These are phyloP conservation scores for Tetragonula carbonaria DNA, from an alignment of 2,888 invertebrate species.

Conservation along the genomic window DNA sequence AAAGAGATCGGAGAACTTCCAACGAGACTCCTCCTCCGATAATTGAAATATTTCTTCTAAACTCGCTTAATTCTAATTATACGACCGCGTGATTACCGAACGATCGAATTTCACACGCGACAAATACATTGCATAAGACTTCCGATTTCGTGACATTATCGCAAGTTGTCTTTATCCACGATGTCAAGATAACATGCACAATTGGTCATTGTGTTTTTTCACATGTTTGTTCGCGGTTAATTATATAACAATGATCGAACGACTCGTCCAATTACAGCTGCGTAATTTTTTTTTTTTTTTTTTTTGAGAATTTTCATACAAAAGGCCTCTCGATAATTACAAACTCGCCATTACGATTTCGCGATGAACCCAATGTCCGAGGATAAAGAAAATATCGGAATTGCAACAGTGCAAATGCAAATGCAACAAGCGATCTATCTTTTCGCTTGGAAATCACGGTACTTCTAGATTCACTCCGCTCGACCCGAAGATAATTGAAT, in stretches of 20 bases:
- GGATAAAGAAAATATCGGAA: background rate
- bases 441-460: background rate
- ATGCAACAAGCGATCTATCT: constrained; percentile 22
- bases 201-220: background rate
- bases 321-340: background rate
- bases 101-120: background rate
- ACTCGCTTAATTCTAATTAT: too few species aligned
- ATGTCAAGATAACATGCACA: background rate
- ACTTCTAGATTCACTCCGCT: background rate
- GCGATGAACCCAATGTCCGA: background rate
- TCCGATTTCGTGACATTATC: background rate
- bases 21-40: background rate
- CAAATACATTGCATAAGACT: background rate
- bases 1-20: constrained; percentile 10
- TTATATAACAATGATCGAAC: background rate
- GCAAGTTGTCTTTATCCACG: too few species aligned
- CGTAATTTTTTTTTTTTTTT: background rate
- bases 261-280: too few species aligned
- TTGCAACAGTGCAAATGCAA: background rate
- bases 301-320: background rate
- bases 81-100: background rate
- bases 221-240: too few species aligned
- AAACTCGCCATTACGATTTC: background rate
- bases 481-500: constrained; percentile 27
- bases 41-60: background rate